phyloP scores from a whole-genome alignment of 2,797 vertebrate genomes.

The Oceanodroma leucorhoa region DNA sequence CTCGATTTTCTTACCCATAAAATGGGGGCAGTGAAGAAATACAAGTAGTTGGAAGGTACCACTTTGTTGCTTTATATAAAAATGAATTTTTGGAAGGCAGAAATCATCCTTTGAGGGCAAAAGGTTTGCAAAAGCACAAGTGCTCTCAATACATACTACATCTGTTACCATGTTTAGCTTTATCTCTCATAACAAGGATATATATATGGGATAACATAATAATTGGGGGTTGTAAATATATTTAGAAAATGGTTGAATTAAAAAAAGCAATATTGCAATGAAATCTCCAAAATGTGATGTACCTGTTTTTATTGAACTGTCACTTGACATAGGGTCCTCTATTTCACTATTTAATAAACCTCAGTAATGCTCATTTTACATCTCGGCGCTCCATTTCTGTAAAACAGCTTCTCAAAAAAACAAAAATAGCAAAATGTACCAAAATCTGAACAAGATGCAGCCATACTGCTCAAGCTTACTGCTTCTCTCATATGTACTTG shows the following conservation, averaged over 20 bases:
- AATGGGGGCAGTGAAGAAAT: not conserved
- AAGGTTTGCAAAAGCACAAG: not conserved
- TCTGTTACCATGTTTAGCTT: fast-evolving
- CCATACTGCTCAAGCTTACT: not conserved
- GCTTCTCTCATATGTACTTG: fast-evolving
- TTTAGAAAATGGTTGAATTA: not conserved
- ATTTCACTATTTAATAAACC: not conserved
- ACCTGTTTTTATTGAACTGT: not conserved
- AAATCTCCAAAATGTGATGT: not conserved
- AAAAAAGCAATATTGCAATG: not conserved
- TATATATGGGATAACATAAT: not conserved
- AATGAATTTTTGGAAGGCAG: not conserved
- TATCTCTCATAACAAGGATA: not conserved
- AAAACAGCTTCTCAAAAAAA: not conserved
- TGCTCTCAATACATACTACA: fast-evolving
- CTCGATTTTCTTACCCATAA: not conserved
- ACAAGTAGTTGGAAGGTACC: not conserved
- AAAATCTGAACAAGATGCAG: not conserved
- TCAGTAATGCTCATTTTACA: not conserved
- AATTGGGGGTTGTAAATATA: not conserved
- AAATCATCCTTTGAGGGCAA: not conserved
- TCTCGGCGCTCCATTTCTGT: not conserved
- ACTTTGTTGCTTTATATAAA: not conserved
- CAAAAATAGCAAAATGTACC: not conserved
- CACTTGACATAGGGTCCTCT: fast-evolving